Evolutionary conservation across 1,140 invertebrate genomes (phyloP), one percentile per base, ranked within the genome.

Genomic region (Cherax destructor): DNA sequence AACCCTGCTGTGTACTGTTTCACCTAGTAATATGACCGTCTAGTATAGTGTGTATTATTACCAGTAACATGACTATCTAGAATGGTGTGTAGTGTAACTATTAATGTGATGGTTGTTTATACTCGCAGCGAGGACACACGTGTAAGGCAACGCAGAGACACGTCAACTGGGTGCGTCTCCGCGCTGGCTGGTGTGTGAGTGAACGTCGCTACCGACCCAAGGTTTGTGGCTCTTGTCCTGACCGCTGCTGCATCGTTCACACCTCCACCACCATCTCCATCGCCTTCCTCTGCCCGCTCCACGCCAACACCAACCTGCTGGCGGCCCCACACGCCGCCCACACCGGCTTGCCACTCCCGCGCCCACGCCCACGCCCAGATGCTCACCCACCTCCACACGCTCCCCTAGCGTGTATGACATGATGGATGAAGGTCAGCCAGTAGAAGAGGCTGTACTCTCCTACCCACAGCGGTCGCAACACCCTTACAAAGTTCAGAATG

Each of bases 101-200:
- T 41, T 41, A 41, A 41, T 1, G 5, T 65, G 61, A 65, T 18
- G 13, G 18, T 21, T 18, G 13, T 21, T 13, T 87, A 1, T 78
- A 87, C n/a, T 69, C 41, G 50, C 89, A 91, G 85, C 90, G 90
- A 24, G 95, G 95, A 4, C 96, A 96, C 93, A 95, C 96, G 93
- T 97, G 96, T 94, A 96, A 96, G 83, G 96, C 96, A 13, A 96
- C 96, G 4, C 95, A 96, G 87, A 95, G 95, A n/a, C 93, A 95
- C 41, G 94, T 94, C 24, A 92, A 93, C 30, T 94, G 95, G 16
- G 94, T 96, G 0, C 94, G 95, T 69, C 94, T 97, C 13, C 94
- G 95, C 2, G 95, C 96, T 88, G 96, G 96, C 30, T 95, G 96
- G 65, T 97, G 96, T 94, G 94, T 95, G 3, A 96, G 96, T 93